Conservation (phyloP, 2,113 vertebrate species). For the Pterocles orientalis region DNA sequence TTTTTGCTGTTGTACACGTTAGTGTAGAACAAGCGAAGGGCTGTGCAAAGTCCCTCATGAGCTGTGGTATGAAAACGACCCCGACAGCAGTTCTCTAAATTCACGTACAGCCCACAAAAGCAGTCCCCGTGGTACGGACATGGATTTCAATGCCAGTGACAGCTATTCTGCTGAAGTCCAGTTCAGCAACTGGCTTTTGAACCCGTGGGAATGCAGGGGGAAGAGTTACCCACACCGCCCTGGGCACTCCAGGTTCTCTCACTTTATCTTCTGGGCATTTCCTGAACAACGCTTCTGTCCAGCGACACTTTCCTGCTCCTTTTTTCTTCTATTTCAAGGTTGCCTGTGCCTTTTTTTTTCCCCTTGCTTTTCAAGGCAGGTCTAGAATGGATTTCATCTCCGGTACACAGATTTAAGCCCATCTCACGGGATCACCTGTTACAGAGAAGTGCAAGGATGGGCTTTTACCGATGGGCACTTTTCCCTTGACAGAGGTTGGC, state of each 20-base stretch:
- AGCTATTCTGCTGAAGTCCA: neutral
- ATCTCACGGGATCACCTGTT: neutral
- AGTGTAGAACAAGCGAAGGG: neutral
- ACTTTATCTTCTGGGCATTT: neutral
- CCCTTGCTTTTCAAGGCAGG: neutral
- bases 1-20: neutral
- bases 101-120: neutral
- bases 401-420: too few species aligned
- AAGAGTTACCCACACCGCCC: fast-evolving
- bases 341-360: too few species aligned
- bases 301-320: neutral
- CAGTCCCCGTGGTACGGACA: neutral
- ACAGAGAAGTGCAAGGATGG: too few species aligned
- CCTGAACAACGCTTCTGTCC: neutral
- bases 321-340: neutral
- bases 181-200: neutral
- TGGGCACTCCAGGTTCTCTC: neutral
- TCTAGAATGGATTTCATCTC: neutral
- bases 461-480: neutral
- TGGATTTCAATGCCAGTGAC: neutral
- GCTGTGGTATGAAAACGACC: neutral
- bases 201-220: neutral
- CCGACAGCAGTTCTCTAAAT: neutral
- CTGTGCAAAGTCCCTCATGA: neutral
- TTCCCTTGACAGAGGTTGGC: neutral